Base-by-base conservation (phyloP, 53 echinoderm and acorn worm species). In the Actinopyga echinites region DNA sequence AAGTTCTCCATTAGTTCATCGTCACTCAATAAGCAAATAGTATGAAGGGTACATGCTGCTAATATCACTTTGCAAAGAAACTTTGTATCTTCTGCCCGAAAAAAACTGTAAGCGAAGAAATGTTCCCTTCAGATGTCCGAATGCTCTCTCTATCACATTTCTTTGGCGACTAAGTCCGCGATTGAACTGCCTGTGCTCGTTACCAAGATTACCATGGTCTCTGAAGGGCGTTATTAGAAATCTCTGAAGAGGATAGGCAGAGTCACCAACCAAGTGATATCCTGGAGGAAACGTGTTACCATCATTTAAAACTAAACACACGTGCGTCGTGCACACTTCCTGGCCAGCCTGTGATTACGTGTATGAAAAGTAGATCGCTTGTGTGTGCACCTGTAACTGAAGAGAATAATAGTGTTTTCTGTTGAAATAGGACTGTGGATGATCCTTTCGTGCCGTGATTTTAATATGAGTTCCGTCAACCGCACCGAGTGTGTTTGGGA, bases 291-390 rank as follows among this genome's bases (percentile, higher is more conserved):
- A 87, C 11, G 60, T 65, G 22, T 62, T 53, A 3, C 34, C 25
- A 25, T 82, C 40, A 10, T 22, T 33, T 15, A 87, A 60, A 30
- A 58, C 58, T 40, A 13, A 57, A 83, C 5, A 87, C 75, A 17
- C 83, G 37, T 25, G 87, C 83, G 49, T 87, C 87, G n/a, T 87
- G 87, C 21, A 67, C 82, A 31, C 82, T 82, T 3, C 87, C 87
- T 4, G 82, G 83, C 71, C 82, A 82, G 23, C 87, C 87, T 61
- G 78, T 61, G 35, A 68, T 30, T 12, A 82, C 73, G 23, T 87
- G 68, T 19, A 74, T 87, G 61, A 87, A 87, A 57, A 82, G 69
- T 59, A 59, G 67, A 4, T 38, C 11, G 30, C 71, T 65, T 52
- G 82, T 82, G 45, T 74, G 82, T 9, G 82, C 75, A 20, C 87